Conservation (phyloP, 2,797 vertebrate species). For the Antrozous pallidus region DNA sequence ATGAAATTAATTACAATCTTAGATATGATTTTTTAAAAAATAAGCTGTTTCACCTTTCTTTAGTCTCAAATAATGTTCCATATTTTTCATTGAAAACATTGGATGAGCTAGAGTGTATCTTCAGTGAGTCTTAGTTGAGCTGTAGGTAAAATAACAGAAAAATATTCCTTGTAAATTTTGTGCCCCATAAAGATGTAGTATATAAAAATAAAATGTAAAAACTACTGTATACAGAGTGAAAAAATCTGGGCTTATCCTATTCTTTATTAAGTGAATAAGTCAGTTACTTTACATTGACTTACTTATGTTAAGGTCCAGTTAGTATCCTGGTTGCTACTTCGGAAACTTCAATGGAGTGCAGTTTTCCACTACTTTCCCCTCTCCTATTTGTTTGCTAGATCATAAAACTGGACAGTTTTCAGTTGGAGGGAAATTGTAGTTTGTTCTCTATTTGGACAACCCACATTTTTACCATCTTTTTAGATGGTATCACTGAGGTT, state of each 20-base stretch:
- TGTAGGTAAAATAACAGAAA: neutral
- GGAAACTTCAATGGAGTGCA: neutral
- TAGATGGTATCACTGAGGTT: neutral
- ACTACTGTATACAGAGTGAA: neutral
- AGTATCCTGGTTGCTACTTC: neutral
- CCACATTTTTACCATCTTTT: neutral
- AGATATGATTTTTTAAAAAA: neutral
- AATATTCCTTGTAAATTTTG: neutral
- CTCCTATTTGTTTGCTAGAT: neutral
- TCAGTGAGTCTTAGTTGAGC: neutral
- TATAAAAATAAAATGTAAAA: neutral
- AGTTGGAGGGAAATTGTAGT: neutral
- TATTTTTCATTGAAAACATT: neutral
- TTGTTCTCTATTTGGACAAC: constrained; percentile 23
- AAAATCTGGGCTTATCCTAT: neutral
- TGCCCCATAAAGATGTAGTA: neutral
- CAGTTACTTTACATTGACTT: neutral
- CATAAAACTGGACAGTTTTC: neutral
- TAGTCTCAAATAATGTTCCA: neutral
- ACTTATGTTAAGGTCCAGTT: neutral
- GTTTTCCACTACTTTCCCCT: neutral
- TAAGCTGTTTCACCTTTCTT: neutral
- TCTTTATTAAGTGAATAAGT: neutral
- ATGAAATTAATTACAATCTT: neutral
- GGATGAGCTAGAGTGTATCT: neutral